Evolutionary conservation across 1,140 invertebrate species (phyloP), one percentile per base, ranked within the genome.

Genomic region (Bombus superbus): DNA sequence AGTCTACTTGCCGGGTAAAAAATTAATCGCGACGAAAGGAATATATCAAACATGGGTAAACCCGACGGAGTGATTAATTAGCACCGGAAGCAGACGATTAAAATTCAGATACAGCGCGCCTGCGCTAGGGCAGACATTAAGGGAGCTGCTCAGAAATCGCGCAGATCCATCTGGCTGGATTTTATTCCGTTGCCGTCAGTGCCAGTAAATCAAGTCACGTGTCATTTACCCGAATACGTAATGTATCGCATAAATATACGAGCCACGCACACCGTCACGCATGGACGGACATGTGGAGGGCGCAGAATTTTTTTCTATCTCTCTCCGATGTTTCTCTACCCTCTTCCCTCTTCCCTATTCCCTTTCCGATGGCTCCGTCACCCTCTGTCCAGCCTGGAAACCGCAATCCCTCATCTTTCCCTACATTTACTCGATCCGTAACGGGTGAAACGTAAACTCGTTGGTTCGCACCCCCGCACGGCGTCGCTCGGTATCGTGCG

Each of bases 201-300:
- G 89, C 81, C 92, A 88, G 92, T 94, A 93, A 94, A 94, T 94
- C 93, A 94, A 94, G 93, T 92, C 91, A 93, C 94, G 92, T 94
- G 93, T 94, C 93, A 94, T 94, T 94, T 94, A 94, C 93, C 90
- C 93, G 92, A 93, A 94, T 94, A 92, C 93, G 93, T 93, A 94
- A 94, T 93, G 91, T 93, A 94, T 94, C 93, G 93, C 92, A 94
- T 94, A 94, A 94, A 94, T 94, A 94, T 93, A 93, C 92, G 91
- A 89, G 87, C 90, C 89, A 91, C 91, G 91, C 90, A 88, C 89
- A 90, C 91, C 88, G 72, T 40, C 89, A 91, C 89, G 92, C 91
- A 91, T 90, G 74, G 68, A 59, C 71, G 82, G 71, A 90, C 89
- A 91, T 81, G 88, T 66, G 89, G 88, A 86, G 86, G 83, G 83